These are phyloP conservation scores for Eriocheir sinensis DNA, from an alignment of 1,140 invertebrate genomes.

Conservation along the genomic window DNA sequence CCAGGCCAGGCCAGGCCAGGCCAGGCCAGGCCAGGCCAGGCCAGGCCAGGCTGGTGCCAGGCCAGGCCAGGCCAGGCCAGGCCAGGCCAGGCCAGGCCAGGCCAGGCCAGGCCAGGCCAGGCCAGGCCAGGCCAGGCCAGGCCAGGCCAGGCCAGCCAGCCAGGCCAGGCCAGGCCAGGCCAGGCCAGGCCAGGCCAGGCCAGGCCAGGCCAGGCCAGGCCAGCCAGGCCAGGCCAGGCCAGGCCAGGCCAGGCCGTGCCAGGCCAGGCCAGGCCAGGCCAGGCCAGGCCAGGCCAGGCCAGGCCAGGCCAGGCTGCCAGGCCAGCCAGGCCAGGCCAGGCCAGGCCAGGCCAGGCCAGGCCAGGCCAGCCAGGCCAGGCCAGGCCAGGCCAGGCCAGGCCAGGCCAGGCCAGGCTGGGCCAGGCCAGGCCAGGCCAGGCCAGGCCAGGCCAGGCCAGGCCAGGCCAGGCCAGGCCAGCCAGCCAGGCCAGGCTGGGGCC, in stretches of 20 bases:
- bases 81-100: slow-evolving; percentile 18
- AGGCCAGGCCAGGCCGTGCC: slow-evolving; percentile 78
- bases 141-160: slow-evolving; percentile 69
- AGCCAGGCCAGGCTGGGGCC: slow-evolving; percentile 40
- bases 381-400: slow-evolving; percentile 44
- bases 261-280: slow-evolving; percentile 76
- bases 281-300: slow-evolving; percentile 79
- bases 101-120: slow-evolving; percentile 68
- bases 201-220: slow-evolving; percentile 77
- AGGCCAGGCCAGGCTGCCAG: slow-evolving; percentile 79
- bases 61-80: slow-evolving; percentile 40
- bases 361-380: slow-evolving; percentile 36
- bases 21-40: slow-evolving; percentile 72
- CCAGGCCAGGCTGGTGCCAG: slow-evolving; percentile 54
- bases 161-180: slow-evolving; percentile 63
- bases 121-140: slow-evolving; percentile 79
- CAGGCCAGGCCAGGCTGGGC: slow-evolving; percentile 59
- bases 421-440: slow-evolving; percentile 74
- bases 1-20: slow-evolving; percentile 59
- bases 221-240: slow-evolving; percentile 62
- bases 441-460: slow-evolving; percentile 54
- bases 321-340: slow-evolving; percentile 79
- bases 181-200: slow-evolving; percentile 76
- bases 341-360: slow-evolving; percentile 75
- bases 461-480: slow-evolving; percentile 66